Base-by-base conservation (phyloP, 1,140 invertebrate species). In the Ostrea edulis region DNA sequence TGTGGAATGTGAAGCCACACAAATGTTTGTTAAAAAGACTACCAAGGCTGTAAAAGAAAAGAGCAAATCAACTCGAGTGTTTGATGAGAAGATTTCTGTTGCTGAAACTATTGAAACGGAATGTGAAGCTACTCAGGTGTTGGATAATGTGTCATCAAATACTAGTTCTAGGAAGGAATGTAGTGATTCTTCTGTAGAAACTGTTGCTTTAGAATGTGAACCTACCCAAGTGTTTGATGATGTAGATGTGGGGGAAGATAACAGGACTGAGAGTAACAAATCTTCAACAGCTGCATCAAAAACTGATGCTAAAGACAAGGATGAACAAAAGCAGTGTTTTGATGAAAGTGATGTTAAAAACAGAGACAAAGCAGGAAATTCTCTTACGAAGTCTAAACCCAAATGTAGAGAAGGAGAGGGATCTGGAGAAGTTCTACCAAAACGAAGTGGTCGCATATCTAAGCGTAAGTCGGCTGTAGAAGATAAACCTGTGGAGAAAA, bases 211-310 rank as follows among this genome's bases (percentile, higher is more conserved):
- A 52, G 77, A 84, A 77, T 83, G 84, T 44, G 87, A 88, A 55
- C 58, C 83, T 77, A 88, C 87, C 0, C 83, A 85, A 52, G 35
- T 85, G 17, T 65, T 62, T 85, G 83, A 62, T 81, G 83, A 84
- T n/a, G 77, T n/a, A 14, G 22, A 5, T 84, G 44, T 5, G 1
- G 55, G 55, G 20, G 20, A 17, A 62, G 14, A 62, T n/a, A 62
- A 7, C n/a, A n/a, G 55, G n/a, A 17, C 55, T 62, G 5, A 44
- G 35, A 44, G 35, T 44, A 44, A 17, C 3, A 58, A 17, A 20
- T 58, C 55, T 20, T 20, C 55, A 58, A 62, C 55, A 62, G 55
- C 14, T 62, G n/a, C 17, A n/a, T 62, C 55, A 62, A n/a, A 62
- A 62, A n/a, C 17, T n/a, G 55, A 62, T 17, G n/a, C 14, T 62